Percentiles rank a stretch among this genome's conserved stretches.
phyloP scores from a whole-genome alignment of 2,113 vertebrate species.

The Malurus alboscapulatus region DNA sequence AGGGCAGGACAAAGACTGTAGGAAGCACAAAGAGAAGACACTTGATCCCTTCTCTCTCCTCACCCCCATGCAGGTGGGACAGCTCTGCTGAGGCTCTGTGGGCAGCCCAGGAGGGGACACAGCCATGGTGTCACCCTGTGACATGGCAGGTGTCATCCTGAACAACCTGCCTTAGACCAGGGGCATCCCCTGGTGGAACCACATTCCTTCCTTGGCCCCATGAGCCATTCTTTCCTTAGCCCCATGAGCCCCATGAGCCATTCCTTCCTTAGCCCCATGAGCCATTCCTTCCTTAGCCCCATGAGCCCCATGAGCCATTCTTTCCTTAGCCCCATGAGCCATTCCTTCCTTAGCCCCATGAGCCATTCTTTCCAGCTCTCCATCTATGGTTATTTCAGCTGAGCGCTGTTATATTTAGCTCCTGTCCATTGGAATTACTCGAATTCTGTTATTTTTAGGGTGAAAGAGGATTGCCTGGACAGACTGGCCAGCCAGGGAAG shows the following conservation, averaged over 20 bases:
- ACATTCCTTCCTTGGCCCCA: not conserved
- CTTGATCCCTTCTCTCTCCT: not conserved
- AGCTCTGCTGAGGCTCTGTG: not conserved
- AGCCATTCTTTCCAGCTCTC: not conserved
- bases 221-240: no score
- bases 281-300: no score
- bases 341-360: not conserved
- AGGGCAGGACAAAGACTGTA: not conserved
- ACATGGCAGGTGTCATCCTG: not conserved
- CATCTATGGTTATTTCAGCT: constrained; percentile 10
- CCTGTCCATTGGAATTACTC: not conserved
- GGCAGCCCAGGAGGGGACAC: not conserved
- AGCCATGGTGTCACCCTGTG: not conserved
- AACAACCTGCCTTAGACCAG: not conserved
- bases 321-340: no score
- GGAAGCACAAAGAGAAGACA: not conserved
- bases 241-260: no score
- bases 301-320: no score
- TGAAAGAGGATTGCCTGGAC: constrained; percentile 89
- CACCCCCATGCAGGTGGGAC: not conserved
- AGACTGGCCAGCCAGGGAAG: constrained; percentile 86
- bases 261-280: not conserved
- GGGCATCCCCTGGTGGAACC: not conserved
- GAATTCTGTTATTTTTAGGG: constrained; percentile 74
- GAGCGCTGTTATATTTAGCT: constrained; percentile 26